Base-by-base conservation (phyloP, 2,113 vertebrate genomes). In the Gadus chalcogrammus region DNA sequence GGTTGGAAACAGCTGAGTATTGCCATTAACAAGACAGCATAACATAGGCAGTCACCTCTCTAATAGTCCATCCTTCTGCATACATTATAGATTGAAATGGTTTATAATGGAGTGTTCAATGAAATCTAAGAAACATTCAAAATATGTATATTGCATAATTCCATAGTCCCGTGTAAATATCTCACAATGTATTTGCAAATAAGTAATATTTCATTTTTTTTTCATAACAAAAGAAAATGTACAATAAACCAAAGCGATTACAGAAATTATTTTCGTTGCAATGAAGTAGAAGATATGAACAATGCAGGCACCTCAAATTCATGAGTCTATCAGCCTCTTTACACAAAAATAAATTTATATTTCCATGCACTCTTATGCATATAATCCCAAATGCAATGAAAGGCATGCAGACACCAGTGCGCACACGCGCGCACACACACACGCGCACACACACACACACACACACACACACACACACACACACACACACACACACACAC, bases 61-160 rank as follows among this genome's bases (percentile, higher is more conserved):
- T 82, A 70, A 66, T 73, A 77, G 72, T 72, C 77, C 69, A 76
- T 64, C 74, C 81, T 73, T 83, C 82, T 84, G 84, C 79, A 84
- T 75, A 82, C 77, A 69, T 73, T 67, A 75, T 76, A 79, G 73
- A 76, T 84, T 65, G 71, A 70, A 82, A 78, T 75, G 58, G 72
- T 83, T 62, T 77, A 78, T 72, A 74, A 76, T 62, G 81, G 73
- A 82, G 74, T 82, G 83, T 82, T 86, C 73, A 83, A 72, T 64
- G 84, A 69, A 80, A 87, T 82, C 76, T 87, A 73, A 82, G 82
- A 76, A 75, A 84, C 79, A 83, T 80, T 74, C 85, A 84, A 84
- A 77, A 78, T 71, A 76, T 84, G 70, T 77, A 79, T 79, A 73
- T 61, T 77, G 62, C 69, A 87, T 69, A 6, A 74, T 77, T 76